A percentile compares a stretch with the other conserved stretches of the same genome.
Conservation (phyloP, 2,888 invertebrate species). For the Branchellion lobata region DNA sequence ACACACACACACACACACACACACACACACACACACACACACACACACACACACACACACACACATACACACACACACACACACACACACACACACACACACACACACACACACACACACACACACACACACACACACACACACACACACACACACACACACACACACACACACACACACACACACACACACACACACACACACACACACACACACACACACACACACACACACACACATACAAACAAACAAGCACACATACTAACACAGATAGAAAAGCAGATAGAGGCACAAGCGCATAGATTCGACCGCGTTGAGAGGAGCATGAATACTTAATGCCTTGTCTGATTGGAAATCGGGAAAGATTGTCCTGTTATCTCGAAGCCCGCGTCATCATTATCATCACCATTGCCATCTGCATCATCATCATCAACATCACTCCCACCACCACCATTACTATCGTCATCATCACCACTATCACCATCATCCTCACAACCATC, state of each 20-base stretch:
- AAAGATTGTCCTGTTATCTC: conserved; percentile 2
- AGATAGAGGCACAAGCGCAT: neutral
- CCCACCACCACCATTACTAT: neutral
- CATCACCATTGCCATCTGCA: neutral
- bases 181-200: too few species aligned
- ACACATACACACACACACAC: too few species aligned
- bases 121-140: too few species aligned
- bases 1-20: too few species aligned
- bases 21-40: too few species aligned
- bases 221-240: conserved; percentile 34
- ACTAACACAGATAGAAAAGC: conserved; percentile 7
- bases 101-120: too few species aligned
- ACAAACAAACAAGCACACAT: conserved; percentile 15
- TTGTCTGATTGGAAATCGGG: neutral
- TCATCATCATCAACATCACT: conserved; percentile 5
- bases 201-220: conserved; percentile 31
- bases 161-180: too few species aligned
- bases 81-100: too few species aligned
- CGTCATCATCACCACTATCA: conserved; percentile 4
- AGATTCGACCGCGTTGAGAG: neutral
- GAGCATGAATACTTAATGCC: neutral
- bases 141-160: too few species aligned
- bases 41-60: too few species aligned
- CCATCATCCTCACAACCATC: neutral
- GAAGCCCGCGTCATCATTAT: neutral